Evolutionary conservation across 92 coral and sea anemone species (phyloP), one percentile per base, ranked within the genome.

Genomic region (Bergia puertoricense): DNA sequence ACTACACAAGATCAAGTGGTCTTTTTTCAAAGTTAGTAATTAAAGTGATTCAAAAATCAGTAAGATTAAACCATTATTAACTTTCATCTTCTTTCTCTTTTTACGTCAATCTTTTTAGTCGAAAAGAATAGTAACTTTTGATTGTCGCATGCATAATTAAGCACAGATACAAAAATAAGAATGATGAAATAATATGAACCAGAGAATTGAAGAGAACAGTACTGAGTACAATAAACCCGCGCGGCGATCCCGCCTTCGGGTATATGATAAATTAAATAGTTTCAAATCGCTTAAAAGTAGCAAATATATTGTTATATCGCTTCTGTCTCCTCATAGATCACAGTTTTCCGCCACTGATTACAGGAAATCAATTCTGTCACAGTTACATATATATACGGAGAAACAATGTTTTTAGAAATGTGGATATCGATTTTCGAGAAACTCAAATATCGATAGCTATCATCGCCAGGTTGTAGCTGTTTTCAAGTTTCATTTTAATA

Each of bases 171-270:
- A 54, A 13, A 54, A 54, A 54, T 13, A 54, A 13, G 2, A 54
- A 54, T 54, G 59, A 54, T 54, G 11, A 54, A 54, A 54, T 54
- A 11, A 11, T 11, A 54, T 0, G 59, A 62, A 62, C 6, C n/a
- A 16, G 69, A 16, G 11, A 62, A 18, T 0, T 16, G 69, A 62
- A 62, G 3, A 62, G 69, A 22, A 62, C 69, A 2, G 69, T 8
- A 14, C 8, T 57, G 30, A 30, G 30, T 30, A 14, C 3, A 57
- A 15, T 57, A 18, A 14, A 14, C 1, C 20, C 22, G 54, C 5
- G 74, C 39, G 38, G 74, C 74, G 74, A 68, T 68, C 38, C 36
- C 74, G 74, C 74, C 74, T 36, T 69, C 74, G 74, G 74, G 74
- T 69, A 69, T 18, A 54, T 54, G 16, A 13, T 54, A 54, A 1